Conservation (phyloP, 2,888 invertebrate species). For the Synanthedon vespiformis region DNA sequence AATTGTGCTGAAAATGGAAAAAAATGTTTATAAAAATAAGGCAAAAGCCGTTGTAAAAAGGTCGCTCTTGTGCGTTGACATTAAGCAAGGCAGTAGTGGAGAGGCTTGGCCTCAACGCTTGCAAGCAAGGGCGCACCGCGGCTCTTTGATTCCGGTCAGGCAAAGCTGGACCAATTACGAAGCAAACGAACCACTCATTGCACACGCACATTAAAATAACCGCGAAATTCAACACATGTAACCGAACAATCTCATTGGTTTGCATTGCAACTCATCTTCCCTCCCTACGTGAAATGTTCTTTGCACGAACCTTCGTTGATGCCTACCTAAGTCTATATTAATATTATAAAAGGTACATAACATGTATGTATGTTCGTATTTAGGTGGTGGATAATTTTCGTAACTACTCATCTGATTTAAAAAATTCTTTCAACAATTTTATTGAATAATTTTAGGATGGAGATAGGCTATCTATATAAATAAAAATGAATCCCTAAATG, state of each 20-base stretch:
- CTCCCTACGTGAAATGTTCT: too few relatives aligned
- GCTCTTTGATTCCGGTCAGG: neutral
- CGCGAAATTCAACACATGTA: neutral
- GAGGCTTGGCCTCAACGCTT: conserved; percentile 42
- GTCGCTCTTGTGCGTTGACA: conserved; percentile 35
- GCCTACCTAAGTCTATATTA: too few relatives aligned
- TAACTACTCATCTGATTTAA: too few relatives aligned
- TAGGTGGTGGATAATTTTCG: too few relatives aligned
- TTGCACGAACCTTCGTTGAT: too few relatives aligned
- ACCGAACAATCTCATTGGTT: neutral
- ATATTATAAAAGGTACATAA: too few relatives aligned
- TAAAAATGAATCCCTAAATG: too few relatives aligned
- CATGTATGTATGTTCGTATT: too few relatives aligned
- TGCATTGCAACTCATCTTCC: too few relatives aligned
- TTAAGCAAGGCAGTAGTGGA: conserved; percentile 36
- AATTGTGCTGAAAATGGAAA: conserved; percentile 16
- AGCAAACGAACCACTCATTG: neutral
- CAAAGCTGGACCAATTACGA: neutral
- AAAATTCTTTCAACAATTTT: too few relatives aligned
- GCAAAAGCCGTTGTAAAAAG: conserved; percentile 22
- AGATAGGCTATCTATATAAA: too few relatives aligned
- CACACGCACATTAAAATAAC: neutral
- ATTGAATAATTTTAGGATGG: too few relatives aligned
- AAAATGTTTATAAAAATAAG: conserved; percentile 16
- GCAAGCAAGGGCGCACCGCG: conserved; percentile 39